Conservation (phyloP, 2,888 invertebrate species). For the Caenorhabditis afra region DNA sequence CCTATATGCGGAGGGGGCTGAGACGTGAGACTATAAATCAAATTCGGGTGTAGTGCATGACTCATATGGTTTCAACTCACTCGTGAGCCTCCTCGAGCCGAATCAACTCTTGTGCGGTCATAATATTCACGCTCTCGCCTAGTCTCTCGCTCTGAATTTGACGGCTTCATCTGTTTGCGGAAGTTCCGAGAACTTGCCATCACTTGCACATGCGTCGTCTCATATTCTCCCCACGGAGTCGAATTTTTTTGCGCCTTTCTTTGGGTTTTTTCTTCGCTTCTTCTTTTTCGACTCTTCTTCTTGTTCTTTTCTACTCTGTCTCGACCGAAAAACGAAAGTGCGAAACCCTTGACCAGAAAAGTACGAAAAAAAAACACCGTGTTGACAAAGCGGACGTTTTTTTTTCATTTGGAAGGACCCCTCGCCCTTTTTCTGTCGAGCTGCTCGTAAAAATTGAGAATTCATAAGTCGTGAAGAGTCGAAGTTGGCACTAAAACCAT, state of each 20-base stretch:
- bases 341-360: conserved; percentile 36
- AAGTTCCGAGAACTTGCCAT: conserved; percentile 47
- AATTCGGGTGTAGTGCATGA: background rate
- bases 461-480: conserved; percentile 8
- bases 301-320: conserved; percentile 1
- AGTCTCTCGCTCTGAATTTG: conserved; percentile 14
- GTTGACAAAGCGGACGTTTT: conserved; percentile 3
- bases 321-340: conserved; percentile 24
- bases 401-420: background rate
- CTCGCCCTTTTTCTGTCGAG: background rate
- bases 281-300: conserved; percentile 23
- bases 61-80: background rate
- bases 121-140: background rate
- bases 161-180: conserved; percentile 37
- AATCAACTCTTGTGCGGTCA: too few species aligned
- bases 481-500: conserved; percentile 26
- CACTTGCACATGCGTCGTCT: conserved; percentile 39
- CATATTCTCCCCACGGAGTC: conserved; percentile 54
- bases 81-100: background rate
- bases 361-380: conserved; percentile 6
- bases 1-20: background rate
- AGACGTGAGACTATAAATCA: background rate
- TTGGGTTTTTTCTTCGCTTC: conserved; percentile 11
- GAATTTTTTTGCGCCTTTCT: conserved; percentile 35
- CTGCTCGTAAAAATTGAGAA: conserved; percentile 20